These are phyloP conservation scores for Lottia gigantea DNA, from an alignment of 2,888 invertebrate species.

Conservation along the genomic window DNA sequence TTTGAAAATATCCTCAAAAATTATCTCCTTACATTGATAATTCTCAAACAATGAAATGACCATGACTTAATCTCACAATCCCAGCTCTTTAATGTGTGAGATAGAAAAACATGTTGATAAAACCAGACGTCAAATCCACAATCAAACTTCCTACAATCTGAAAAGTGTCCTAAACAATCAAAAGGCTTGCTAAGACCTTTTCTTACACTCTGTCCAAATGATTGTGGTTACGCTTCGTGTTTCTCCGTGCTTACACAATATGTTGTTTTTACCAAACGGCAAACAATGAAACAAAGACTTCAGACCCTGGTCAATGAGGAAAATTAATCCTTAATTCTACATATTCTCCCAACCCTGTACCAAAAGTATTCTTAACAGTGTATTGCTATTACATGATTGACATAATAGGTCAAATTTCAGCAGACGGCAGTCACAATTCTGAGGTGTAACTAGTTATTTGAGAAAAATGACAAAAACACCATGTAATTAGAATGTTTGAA, in stretches of 20 bases:
- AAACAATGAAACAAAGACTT: not conserved
- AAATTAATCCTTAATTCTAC: slow-evolving; percentile 2
- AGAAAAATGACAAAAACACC: no score
- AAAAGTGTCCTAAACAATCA: slow-evolving; percentile 5
- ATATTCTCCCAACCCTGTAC: not conserved
- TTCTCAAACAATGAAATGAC: no score
- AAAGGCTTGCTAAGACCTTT: not conserved
- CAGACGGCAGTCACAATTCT: no score
- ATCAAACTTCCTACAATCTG: not conserved
- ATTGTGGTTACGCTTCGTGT: not conserved
- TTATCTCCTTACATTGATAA: no score
- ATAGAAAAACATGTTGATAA: not conserved
- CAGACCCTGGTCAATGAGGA: not conserved
- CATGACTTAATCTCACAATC: not conserved
- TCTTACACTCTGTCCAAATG: not conserved
- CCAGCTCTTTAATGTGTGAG: not conserved
- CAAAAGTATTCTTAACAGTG: slow-evolving; percentile 4
- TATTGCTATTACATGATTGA: not conserved
- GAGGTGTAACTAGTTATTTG: no score
- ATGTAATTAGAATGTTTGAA: no score
- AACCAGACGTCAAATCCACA: not conserved
- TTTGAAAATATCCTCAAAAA: no score
- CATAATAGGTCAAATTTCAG: no score
- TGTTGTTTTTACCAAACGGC: slow-evolving; percentile 1
- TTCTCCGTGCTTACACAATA: not conserved